Evolutionary conservation across 1,140 invertebrate genomes (phyloP).

Genomic region (Drosophila saltans): DNA sequence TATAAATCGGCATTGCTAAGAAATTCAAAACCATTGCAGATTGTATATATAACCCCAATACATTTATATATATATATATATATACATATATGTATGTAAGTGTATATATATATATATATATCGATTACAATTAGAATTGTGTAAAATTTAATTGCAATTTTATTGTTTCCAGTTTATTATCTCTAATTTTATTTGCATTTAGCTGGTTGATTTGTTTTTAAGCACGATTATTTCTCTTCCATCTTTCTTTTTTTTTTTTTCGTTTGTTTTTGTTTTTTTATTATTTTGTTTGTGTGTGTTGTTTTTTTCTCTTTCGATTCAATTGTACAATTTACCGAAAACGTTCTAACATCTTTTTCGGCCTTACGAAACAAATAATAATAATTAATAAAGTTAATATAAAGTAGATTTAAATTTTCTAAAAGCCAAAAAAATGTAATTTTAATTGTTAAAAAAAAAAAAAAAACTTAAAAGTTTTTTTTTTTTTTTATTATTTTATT

Average conservation of each 20-base stretch:
- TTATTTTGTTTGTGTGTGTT: neutral
- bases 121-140: conserved; percentile 57
- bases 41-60: neutral
- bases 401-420: conserved; percentile 1
- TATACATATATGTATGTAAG: conserved; percentile 30
- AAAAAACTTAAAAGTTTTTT: neutral
- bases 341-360: neutral
- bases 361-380: conserved; percentile 3
- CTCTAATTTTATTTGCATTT: conserved; percentile 55
- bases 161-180: conserved; percentile 59
- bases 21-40: conserved; percentile 9
- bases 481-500: too few relatives aligned
- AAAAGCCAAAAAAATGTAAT: conserved; percentile 14
- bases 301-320: neutral
- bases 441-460: neutral
- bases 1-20: neutral
- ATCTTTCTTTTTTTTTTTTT: conserved; percentile 5
- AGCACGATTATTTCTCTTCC: conserved; percentile 49
- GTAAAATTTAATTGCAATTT: conserved; percentile 63
- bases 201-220: conserved; percentile 32
- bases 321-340: conserved; percentile 1
- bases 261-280: conserved; percentile 6
- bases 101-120: conserved; percentile 31
- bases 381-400: neutral
- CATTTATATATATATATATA: conserved; percentile 31